A percentile compares a stretch with the other conserved stretches of the same genome.
Conservation (phyloP, 2,797 vertebrate genomes). For the Alca torda region DNA sequence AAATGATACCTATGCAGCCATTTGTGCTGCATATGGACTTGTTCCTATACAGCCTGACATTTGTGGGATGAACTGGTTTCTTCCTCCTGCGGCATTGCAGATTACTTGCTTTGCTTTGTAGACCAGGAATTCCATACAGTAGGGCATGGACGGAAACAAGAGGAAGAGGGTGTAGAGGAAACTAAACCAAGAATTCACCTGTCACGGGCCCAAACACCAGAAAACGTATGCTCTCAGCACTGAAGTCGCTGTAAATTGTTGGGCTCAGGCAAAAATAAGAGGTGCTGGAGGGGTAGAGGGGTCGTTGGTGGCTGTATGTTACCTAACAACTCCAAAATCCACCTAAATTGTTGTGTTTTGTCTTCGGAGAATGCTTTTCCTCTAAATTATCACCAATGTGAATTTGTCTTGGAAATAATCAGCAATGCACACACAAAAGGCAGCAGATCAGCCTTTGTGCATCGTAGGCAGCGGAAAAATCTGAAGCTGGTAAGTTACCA, state of each 20-base stretch:
- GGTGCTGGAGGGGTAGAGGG: not conserved
- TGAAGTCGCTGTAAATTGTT: slow-evolving; percentile 51
- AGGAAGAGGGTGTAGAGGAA: not conserved
- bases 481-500: not conserved
- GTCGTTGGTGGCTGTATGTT: not conserved
- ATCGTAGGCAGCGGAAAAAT: not conserved
- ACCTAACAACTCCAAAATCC: not conserved
- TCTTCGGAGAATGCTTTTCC: not conserved
- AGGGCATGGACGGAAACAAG: not conserved
- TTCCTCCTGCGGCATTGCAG: not conserved
- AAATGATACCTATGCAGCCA: not conserved
- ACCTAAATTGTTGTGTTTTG: not conserved
- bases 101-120: not conserved
- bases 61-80: not conserved
- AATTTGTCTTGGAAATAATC: not conserved
- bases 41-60: not conserved
- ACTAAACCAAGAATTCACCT: slow-evolving; percentile 7
- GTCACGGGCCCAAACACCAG: not conserved
- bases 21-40: not conserved
- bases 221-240: not conserved
- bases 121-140: not conserved
- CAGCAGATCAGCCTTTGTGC: not conserved
- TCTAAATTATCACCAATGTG: not conserved
- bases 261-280: slow-evolving; percentile 34
- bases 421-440: not conserved